Conservation (phyloP, 2,888 invertebrate species). For the Spilosoma lubricipeda region DNA sequence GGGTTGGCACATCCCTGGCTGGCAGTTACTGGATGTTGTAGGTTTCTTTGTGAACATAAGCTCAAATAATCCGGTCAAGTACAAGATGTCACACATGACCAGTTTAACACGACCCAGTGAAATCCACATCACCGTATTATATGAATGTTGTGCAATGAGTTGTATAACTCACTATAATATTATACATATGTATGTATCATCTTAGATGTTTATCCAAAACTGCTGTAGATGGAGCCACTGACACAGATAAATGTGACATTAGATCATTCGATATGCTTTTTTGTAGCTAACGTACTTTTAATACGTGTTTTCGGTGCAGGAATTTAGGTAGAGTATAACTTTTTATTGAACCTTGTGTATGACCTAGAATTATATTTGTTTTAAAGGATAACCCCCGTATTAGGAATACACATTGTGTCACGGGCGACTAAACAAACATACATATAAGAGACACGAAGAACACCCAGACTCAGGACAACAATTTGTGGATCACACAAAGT, state of each 20-base stretch:
- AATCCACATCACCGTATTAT: not conserved
- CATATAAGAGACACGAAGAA: too few relatives aligned
- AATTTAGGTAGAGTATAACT: too few relatives aligned
- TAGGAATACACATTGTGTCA: too few relatives aligned
- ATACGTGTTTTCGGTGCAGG: not conserved
- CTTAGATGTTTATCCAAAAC: slow-evolving; percentile 17
- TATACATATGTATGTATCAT: slow-evolving; percentile 14
- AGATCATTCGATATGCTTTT: slow-evolving; percentile 6
- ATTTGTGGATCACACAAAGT: too few relatives aligned
- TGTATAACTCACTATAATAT: slow-evolving; percentile 5
- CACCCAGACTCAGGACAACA: too few relatives aligned
- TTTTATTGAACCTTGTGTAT: too few relatives aligned
- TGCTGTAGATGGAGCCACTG: slow-evolving; percentile 6
- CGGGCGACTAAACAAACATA: too few relatives aligned
- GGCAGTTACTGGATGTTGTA: not conserved
- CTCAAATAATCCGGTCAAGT: not conserved
- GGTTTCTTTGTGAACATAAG: not conserved
- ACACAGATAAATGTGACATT: slow-evolving; percentile 6
- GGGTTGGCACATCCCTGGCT: too few relatives aligned
- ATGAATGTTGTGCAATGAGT: not conserved
- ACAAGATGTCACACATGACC: not conserved
- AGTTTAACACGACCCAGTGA: not conserved
- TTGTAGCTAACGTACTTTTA: not conserved
- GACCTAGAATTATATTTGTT: too few relatives aligned
- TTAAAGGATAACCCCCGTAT: too few relatives aligned